Conservation (phyloP, 2,888 invertebrate species). For the Ophioninae sp. region DNA sequence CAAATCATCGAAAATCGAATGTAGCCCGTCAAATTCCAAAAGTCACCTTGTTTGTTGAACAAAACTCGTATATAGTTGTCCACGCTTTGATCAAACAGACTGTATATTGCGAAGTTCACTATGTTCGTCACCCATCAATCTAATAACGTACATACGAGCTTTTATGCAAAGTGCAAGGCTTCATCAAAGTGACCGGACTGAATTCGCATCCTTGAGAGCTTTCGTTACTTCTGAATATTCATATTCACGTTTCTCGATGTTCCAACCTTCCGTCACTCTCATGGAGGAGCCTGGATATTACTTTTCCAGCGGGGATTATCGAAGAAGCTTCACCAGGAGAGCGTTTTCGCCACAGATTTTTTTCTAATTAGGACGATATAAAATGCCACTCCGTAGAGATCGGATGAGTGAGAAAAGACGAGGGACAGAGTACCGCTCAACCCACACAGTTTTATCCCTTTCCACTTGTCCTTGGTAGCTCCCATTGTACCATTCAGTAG, state of each 20-base stretch:
- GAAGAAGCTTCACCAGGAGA: neutral
- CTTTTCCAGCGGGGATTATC: constrained; percentile 6
- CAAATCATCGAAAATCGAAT: no score
- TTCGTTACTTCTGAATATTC: constrained; percentile 54
- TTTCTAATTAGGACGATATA: constrained; percentile 2
- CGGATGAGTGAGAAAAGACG: neutral
- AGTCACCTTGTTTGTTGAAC: no score
- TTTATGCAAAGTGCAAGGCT: constrained; percentile 49
- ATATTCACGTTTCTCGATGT: constrained; percentile 42
- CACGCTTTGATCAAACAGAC: no score
- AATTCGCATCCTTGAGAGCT: constrained; percentile 29
- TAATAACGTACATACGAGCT: constrained; percentile 46
- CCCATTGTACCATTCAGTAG: constrained; percentile 20
- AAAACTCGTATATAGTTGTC: no score
- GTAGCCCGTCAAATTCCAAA: no score
- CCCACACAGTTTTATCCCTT: constrained; percentile 20
- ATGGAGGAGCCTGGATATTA: constrained; percentile 17
- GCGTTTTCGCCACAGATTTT: neutral
- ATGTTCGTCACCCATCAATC: constrained; percentile 14
- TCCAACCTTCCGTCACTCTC: constrained; percentile 6
- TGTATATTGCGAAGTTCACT: constrained; percentile 32
- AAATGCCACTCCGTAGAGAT: constrained; percentile 10
- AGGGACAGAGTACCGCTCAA: constrained; percentile 8
- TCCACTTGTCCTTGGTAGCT: no score
- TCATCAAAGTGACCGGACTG: constrained; percentile 42